Base-by-base conservation (phyloP, 2,113 vertebrate species). In the Oryzias curvinotus region DNA sequence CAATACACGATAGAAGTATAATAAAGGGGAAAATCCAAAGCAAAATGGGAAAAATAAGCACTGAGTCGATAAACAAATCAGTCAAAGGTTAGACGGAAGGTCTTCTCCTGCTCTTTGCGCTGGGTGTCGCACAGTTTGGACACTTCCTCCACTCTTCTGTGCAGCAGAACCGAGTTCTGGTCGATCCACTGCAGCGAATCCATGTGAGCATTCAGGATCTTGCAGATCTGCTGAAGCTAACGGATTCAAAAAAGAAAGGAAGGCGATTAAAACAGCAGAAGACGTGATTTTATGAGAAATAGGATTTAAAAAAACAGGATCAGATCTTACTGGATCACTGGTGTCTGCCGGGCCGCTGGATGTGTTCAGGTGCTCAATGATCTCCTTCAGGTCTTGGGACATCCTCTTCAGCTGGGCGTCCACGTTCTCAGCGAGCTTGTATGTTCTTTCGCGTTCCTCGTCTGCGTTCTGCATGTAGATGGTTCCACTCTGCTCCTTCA, bases 151-250 rank as follows among this genome's bases (percentile, higher is more conserved):
- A 98, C 96, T 65, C 95, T 93, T 42, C 96, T 92, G 90, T 98
- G 96, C 62, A 99, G 88, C 42, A 97, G 85, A 89, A 95, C 94
- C 7, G 96, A 96, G 75, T 96, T 98, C 86, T 99, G 96, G 59
- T 98, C 96, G 0, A 99, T 92, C 97, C 97, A 98, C 86, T 99
- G 97, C 65, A 99, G 86, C 0, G 97, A 99, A 85, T 97, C 96
- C 96, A 98, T 97, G 87, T 99, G 97, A 0, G 97, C 96, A 2
- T 99, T 99, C 65, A 99, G 78, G 56, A 99, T 99, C 84, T 97
- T 98, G 84, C 97, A 98, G 84, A 99, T 98, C 84, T 99, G 97
- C 84, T 98, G 97, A 54, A 99, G 95, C 82, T 97, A 60, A 47
- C 54, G n/a, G 14, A n/a, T 41, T n/a, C 25, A 57, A 25, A 19